Evolutionary conservation across 1,140 invertebrate genomes (phyloP), one percentile per base, ranked within the genome.

Genomic region (Acyrthosiphon pisum): DNA sequence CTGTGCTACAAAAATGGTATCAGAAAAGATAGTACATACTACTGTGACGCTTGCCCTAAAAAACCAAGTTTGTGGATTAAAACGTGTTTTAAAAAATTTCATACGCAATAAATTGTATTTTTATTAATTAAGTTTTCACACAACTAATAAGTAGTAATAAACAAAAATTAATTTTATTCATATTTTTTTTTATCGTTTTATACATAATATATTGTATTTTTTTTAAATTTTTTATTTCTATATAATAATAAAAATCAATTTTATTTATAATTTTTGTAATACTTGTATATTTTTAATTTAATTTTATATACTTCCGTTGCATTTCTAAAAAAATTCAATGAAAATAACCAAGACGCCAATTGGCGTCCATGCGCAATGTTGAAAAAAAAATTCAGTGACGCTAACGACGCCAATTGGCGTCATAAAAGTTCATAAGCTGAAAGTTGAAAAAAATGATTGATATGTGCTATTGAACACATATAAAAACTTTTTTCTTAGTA

Each of bases 401-500:
- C 86, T 87, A 14, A 87, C 30, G 86, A 87, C 86, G 30, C 86
- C 46, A 87, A 87, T 87, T 87, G 86, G 86, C 30, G 44, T 88
- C 83, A 44, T 86, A 41, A 86, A 86, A 86, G 23, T 86, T 86
- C 18, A 88, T 20, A 88, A 88, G 46, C 18, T 50, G 18, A 88
- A 88, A 88, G 46, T 88, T 88, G 44, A 88, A 88, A 88, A 88
- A 48, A 46, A n/a, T n/a, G 84, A 7, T 87, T 46, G 30, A 87
- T 87, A 46, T 48, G 84, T 48, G 0, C 48, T n/a, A 87, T 87
- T 87, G 11, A 87, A 87, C 84, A 87, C 84, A 44, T 84, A 2
- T 84, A 84, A 84, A 84, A 84, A 84, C n/a, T 87, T 48, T 87
- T 87, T 87, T 46, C 84, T 87, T 46, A 46, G 44, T 87, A 87